Evolutionary conservation across 2,113 vertebrate genomes (phyloP).

Genomic region (Mormoops blainvillei): DNA sequence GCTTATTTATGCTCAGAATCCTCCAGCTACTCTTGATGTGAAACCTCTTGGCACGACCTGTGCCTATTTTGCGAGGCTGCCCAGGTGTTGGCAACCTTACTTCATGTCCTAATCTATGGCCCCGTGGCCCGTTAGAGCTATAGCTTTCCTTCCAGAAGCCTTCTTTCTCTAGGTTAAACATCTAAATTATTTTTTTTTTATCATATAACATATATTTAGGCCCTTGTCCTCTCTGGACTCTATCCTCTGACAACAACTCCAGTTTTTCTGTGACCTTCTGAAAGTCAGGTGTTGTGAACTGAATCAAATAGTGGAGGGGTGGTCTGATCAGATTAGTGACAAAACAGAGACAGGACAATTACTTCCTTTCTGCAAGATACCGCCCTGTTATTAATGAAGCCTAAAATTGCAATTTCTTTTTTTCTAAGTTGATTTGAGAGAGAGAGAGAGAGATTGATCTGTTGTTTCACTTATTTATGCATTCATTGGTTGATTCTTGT

Average conservation of each 20-base stretch:
- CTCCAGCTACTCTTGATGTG: neutral
- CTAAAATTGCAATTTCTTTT: neutral
- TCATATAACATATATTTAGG: neutral
- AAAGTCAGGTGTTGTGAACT: neutral
- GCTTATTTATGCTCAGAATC: neutral
- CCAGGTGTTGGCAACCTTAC: neutral
- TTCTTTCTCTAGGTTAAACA: neutral
- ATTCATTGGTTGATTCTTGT: no score
- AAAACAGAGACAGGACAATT: neutral
- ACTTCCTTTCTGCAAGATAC: neutral
- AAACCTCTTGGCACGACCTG: no score
- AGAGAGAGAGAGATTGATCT: no score
- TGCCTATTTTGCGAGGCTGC: neutral
- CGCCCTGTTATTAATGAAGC: neutral
- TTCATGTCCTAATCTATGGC: neutral
- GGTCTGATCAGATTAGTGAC: neutral
- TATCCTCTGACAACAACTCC: neutral
- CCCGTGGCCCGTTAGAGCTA: no score
- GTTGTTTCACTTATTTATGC: no score
- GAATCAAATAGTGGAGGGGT: neutral
- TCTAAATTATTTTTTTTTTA: neutral
- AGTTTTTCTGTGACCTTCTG: neutral
- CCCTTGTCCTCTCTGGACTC: neutral
- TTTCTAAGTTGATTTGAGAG: no score
- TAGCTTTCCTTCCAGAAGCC: neutral